These are phyloP conservation scores for Ailuropoda melanoleuca DNA, from an alignment of 2,113 vertebrate species.

Conservation along the genomic window DNA sequence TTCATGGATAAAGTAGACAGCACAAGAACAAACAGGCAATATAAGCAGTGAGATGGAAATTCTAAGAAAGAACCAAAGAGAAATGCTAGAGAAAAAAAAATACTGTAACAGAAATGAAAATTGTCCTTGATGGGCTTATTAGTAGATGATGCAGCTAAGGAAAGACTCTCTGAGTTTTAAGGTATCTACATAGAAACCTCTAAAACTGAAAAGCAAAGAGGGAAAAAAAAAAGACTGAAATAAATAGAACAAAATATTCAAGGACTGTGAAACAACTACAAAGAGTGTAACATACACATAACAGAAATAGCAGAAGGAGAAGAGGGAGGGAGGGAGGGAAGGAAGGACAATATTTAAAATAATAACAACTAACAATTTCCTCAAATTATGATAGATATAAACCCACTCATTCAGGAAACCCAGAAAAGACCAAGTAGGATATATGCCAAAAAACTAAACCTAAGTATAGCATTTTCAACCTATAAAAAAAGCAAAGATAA, in stretches of 20 bases:
- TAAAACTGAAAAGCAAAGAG: not conserved
- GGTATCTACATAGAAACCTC: not conserved
- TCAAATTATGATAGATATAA: not conserved
- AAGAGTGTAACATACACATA: not conserved
- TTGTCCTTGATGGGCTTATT: not conserved
- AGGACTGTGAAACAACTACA: not conserved
- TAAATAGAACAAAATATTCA: not conserved
- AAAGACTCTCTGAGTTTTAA: not conserved
- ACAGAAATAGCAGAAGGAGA: not conserved
- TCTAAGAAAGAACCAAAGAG: not conserved
- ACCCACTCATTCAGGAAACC: not conserved
- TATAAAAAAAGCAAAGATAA: not conserved
- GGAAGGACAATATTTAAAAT: not conserved
- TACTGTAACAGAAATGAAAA: not conserved
- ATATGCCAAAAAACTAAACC: not conserved
- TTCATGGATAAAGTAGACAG: not conserved
- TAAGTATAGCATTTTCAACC: not conserved
- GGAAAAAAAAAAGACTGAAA: not conserved
- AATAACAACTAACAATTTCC: not conserved
- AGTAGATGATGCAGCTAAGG: not conserved
- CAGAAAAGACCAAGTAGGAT: not conserved
- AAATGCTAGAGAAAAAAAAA: not conserved
- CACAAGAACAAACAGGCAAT: not conserved
- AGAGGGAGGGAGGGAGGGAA: not conserved
- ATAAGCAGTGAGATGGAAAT: not conserved